Evolutionary conservation across 1,140 invertebrate genomes (phyloP).

Genomic region (Conus betulinus): DNA sequence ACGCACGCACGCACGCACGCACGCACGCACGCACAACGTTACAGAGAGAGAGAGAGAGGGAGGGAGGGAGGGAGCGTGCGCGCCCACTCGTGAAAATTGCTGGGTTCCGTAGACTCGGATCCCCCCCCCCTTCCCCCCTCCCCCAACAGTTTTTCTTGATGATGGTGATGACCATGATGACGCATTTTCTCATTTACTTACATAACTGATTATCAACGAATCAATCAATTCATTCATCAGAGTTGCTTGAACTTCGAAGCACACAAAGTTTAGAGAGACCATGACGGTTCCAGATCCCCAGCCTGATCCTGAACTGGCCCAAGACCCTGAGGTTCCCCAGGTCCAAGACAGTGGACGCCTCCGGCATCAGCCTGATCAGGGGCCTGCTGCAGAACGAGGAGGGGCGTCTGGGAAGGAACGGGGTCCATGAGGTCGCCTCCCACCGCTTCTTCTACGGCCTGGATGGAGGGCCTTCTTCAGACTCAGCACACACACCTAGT

Average conservation of each 20-base stretch:
- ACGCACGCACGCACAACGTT: background rate
- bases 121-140: background rate
- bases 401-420: background rate
- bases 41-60: too few relatives aligned
- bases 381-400: slow-evolving; percentile 1
- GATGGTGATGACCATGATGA: too few relatives aligned
- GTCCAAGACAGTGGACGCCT: background rate
- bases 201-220: too few relatives aligned
- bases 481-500: background rate
- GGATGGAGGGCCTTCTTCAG: background rate
- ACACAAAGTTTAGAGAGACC: background rate
- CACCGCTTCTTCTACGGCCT: slow-evolving; percentile 4
- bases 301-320: slow-evolving; percentile 20
- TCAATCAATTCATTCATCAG: background rate
- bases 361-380: background rate
- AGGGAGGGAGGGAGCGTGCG: too few relatives aligned
- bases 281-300: background rate
- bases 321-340: slow-evolving; percentile 26
- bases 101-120: background rate
- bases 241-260: background rate
- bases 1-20: background rate
- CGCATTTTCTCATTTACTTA: too few relatives aligned
- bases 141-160: too few relatives aligned
- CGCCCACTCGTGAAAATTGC: background rate
- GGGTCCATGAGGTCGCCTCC: slow-evolving; percentile 10